These are phyloP conservation scores for Noctua fimbriata DNA, from an alignment of 2,888 invertebrate species.

Conservation along the genomic window DNA sequence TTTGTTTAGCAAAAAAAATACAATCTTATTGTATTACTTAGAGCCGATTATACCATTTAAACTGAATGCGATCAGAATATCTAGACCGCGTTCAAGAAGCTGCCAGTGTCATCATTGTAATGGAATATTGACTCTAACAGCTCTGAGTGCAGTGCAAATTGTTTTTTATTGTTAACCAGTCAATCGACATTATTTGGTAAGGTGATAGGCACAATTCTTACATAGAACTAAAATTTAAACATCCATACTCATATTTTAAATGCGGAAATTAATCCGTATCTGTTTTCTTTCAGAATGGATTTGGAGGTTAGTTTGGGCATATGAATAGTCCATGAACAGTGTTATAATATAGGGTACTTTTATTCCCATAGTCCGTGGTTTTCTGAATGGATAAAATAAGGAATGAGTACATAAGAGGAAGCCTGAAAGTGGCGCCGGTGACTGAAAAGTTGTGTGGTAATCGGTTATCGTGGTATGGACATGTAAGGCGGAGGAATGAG, in stretches of 20 bases:
- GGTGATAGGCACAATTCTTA: background rate
- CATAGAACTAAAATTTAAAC: background rate
- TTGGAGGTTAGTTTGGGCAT: background rate
- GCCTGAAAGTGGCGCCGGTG: too few species aligned
- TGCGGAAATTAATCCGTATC: background rate
- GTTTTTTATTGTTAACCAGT: background rate
- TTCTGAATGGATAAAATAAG: background rate
- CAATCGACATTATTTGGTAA: background rate
- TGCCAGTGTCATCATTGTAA: background rate
- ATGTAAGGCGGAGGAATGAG: too few species aligned
- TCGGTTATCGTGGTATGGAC: too few species aligned
- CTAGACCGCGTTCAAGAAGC: too few species aligned
- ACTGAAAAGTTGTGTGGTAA: too few species aligned
- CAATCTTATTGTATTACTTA: too few species aligned
- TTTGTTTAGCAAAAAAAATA: background rate
- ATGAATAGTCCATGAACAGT: background rate
- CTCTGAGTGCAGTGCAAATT: too few species aligned
- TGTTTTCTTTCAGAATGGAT: background rate
- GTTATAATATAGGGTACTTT: background rate
- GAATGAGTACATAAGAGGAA: too few species aligned
- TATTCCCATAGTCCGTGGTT: background rate
- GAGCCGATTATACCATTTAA: too few species aligned
- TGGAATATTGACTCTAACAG: background rate
- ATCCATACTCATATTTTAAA: background rate
- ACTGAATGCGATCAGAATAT: background rate